A percentile compares a stretch with the other conserved stretches of the same genome.
Evolutionary conservation across 2,888 invertebrate species (phyloP).

Genomic region (Ectropis crepuscularia): DNA sequence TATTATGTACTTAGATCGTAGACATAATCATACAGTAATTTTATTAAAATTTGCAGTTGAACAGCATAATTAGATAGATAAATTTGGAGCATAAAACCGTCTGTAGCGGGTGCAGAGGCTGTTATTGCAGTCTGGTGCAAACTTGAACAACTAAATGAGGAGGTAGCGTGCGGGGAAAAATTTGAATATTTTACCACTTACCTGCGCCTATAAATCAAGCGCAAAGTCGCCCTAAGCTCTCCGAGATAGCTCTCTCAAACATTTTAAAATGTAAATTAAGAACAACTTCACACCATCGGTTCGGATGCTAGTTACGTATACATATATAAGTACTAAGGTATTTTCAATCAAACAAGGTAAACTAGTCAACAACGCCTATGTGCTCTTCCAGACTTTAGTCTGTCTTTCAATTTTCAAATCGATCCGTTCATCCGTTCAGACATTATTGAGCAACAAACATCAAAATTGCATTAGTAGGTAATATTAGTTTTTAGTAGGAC

Average conservation of each 20-base stretch:
- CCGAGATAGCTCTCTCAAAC: constrained; percentile 69
- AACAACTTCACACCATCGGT: constrained; percentile 50
- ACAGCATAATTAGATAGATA: constrained; percentile 15
- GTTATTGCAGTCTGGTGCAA: constrained; percentile 64
- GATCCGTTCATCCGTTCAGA: too few species aligned
- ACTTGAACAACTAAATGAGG: constrained; percentile 58
- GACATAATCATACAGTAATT: neutral
- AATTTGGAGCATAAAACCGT: constrained; percentile 24
- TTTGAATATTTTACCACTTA: constrained; percentile 83
- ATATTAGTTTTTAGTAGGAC: too few species aligned
- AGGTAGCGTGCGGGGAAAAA: constrained; percentile 57
- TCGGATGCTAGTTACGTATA: constrained; percentile 12
- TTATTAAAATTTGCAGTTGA: constrained; percentile 7
- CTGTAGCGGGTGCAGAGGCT: constrained; percentile 45
- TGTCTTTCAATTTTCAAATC: too few species aligned
- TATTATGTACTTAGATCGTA: too few species aligned
- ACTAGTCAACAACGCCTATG: too few species aligned
- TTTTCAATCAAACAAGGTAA: too few species aligned
- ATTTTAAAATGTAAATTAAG: constrained; percentile 82
- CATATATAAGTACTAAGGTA: too few species aligned
- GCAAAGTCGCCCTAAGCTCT: constrained; percentile 79
- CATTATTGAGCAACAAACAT: too few species aligned
- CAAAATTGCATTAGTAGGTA: too few species aligned
- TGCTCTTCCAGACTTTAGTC: too few species aligned
- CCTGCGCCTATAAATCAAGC: constrained; percentile 81